These are phyloP conservation scores for Cybosia mesomella DNA, from an alignment of 2,888 invertebrate species.

Conservation along the genomic window DNA sequence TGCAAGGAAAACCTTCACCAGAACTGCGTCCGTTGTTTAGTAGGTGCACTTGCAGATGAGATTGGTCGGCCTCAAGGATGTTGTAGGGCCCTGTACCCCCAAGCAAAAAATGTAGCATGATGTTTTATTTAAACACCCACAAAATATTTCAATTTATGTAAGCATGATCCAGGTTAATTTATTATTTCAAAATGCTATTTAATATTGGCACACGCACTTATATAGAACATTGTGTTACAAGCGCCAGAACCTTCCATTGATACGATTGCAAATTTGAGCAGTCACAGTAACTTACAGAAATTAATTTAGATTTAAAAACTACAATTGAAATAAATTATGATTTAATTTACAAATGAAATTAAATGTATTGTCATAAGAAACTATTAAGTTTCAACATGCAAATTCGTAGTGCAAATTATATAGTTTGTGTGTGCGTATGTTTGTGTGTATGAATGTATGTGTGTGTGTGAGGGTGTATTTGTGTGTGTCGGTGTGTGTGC, in stretches of 20 bases:
- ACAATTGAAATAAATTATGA: constrained; percentile 6
- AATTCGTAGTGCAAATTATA: neutral
- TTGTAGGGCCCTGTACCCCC: no score
- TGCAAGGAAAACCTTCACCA: no score
- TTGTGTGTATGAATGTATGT: neutral
- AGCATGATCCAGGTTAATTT: neutral
- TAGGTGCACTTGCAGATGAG: no score
- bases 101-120: no score
- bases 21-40: no score
- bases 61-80: no score
- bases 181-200: neutral
- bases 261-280: neutral
- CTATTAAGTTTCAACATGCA: neutral
- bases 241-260: neutral
- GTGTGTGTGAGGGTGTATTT: neutral
- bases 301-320: constrained; percentile 2
- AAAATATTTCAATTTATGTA: neutral
- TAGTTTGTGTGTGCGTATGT: neutral
- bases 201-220: constrained; percentile 2
- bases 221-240: constrained; percentile 4
- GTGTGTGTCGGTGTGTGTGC: neutral
- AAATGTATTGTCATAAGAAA: neutral
- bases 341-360: neutral
- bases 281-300: neutral
- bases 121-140: neutral